Base-by-base conservation (phyloP, 2,797 vertebrate species). In the Rhynchotus rufescens region DNA sequence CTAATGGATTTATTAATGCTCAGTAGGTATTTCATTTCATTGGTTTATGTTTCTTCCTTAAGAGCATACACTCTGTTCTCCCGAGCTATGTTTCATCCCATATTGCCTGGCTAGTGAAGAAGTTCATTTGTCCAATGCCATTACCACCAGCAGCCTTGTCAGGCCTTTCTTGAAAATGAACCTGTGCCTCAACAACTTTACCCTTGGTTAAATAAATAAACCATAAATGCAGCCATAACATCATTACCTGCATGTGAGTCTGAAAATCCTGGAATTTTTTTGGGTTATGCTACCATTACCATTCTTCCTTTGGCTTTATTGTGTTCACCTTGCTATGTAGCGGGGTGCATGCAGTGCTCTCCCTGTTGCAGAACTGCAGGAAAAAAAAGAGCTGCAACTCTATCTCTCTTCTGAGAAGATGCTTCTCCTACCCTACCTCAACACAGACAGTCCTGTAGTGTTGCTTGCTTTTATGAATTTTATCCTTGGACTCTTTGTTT, bases 141-240 rank as follows among this genome's bases (percentile, higher is more conserved):
- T 91, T 93, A 75, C 66, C 74, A n/a, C 84, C 92, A 88, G 36
- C 77, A 94, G 81, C 85, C 86, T 89, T 90, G 80, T 95, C 94
- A 96, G 65, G n/a, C 42, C n/a, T 88, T 87, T 73, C 88, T 79
- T 67, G 66, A 84, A 94, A 89, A 90, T 67, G 25, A 93, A 96
- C 93, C 52, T 67, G 47, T 61, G 56, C 79, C 84, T 93, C 91
- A 93, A 80, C 79, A 88, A 76, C 67, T 94, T 90, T 94, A 87
- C 84, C 90, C 93, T 94, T 96, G 87, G 61, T 95, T 96, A 95
- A 94, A 96, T 88, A 95, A 97, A 96, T 92, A 96, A 94, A 57
- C 78, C 66, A 52, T 93, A 94, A 95, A 62, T 77, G 30, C 49
- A 80, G 67, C 71, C 76, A 57, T 64, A 95, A 79, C 85, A 89